Evolutionary conservation across 2,888 invertebrate genomes (phyloP), one percentile per base, ranked within the genome.

Genomic region (Arenicola marina): DNA sequence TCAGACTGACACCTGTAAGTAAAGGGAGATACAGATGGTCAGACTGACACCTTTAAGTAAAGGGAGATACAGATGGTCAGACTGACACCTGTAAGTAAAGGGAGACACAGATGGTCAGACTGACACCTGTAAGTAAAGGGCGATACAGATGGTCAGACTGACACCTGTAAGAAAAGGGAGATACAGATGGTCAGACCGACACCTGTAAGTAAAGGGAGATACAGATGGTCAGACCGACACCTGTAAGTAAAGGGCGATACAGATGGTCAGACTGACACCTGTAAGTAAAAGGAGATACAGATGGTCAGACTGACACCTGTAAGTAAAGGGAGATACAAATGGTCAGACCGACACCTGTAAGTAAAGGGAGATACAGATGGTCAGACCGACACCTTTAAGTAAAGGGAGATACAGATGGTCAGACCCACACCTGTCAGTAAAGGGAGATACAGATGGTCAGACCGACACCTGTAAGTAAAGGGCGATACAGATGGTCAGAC

Each of bases 181-280:
- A 78, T 78, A 18, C 74, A 61, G 4, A 75, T 44, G 0, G 75
- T 76, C 60, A 77, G 57, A 29, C 71, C 62, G 46, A 76, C 71
- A 45, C 73, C 77, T 77, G 65, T 3, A 33, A 51, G 33, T 7
- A 48, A 18, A 11, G 18, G 38, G 38, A 18, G 38, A n/a, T n/a
- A n/a, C n/a, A n/a, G n/a, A n/a, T n/a, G n/a, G n/a, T n/a, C n/a
- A n/a, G n/a, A n/a, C n/a, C n/a, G n/a, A n/a, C n/a, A n/a, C n/a
- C n/a, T n/a, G n/a, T n/a, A n/a, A n/a, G 64, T 77, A 78, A 28
- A 78, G 65, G 1, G 76, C 77, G 24, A 78, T 78, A 18, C 74
- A 61, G 4, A 75, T 44, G 0, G 75, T 76, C 60, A 77, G 57
- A 29, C 71, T 62, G 46, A 76, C 71, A 45, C 73, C 77, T 77